Conservation (phyloP, 2,888 invertebrate genomes). For the Synanthedon myopaeformis region DNA sequence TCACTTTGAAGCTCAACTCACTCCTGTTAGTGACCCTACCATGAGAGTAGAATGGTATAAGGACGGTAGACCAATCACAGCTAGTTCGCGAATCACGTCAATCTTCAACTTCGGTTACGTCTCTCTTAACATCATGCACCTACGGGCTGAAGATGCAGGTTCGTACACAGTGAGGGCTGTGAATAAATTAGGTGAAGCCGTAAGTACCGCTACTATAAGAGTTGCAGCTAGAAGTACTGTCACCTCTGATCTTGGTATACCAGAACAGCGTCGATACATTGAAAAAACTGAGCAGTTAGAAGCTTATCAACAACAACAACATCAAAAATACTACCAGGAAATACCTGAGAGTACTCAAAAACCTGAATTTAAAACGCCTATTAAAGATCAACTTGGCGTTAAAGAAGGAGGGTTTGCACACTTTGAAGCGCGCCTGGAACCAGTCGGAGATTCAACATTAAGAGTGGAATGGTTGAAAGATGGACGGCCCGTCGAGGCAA, state of each 20-base stretch:
- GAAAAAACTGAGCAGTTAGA: conserved; percentile 93
- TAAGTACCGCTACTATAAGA: conserved; percentile 82
- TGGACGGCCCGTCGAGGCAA: conserved; percentile 90
- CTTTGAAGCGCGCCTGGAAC: conserved; percentile 94
- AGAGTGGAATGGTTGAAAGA: conserved; percentile 95
- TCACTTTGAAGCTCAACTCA: conserved; percentile 93
- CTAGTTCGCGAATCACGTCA: conserved; percentile 96
- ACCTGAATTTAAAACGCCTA: conserved; percentile 90
- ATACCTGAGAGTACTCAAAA: conserved; percentile 82
- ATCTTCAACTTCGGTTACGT: conserved; percentile 99
- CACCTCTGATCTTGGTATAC: conserved; percentile 87
- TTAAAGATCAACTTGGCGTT: conserved; percentile 87
- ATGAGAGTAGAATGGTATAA: conserved; percentile 97
- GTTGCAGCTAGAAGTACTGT: conserved; percentile 85
- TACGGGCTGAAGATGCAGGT: conserved; percentile 98
- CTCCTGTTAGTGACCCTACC: conserved; percentile 91
- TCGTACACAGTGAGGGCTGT: conserved; percentile 93
- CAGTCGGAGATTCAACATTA: conserved; percentile 90
- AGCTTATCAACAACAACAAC: conserved; percentile 86
- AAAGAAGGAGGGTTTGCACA: conserved; percentile 95
- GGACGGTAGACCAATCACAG: conserved; percentile 94
- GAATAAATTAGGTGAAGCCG: conserved; percentile 90
- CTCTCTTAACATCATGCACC: conserved; percentile 97
- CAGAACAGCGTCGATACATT: conserved; percentile 91
- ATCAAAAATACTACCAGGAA: conserved; percentile 84